Conservation (phyloP, 2,797 vertebrate genomes). For the Sciaenops ocellatus region DNA sequence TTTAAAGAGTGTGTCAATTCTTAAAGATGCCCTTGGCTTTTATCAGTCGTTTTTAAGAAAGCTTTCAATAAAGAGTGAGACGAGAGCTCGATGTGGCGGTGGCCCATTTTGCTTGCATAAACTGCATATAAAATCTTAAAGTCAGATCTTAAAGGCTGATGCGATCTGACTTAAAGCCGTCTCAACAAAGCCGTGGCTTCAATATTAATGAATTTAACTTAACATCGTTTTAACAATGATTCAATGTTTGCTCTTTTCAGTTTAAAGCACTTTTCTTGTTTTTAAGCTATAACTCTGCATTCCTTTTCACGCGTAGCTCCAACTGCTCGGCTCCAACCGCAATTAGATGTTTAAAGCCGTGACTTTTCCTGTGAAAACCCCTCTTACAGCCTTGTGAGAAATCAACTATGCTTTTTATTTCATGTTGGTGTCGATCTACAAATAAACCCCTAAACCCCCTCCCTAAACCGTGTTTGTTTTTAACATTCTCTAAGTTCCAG, state of each 20-base stretch:
- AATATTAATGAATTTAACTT: conserved; percentile 83
- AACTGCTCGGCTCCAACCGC: conserved; percentile 32
- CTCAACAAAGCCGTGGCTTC: conserved; percentile 75
- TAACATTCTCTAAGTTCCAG: conserved; percentile 57
- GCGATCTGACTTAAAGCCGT: conserved; percentile 76
- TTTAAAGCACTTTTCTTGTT: conserved; percentile 67
- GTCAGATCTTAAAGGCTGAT: conserved; percentile 77
- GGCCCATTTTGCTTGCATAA: conserved; percentile 83
- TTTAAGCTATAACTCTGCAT: conserved; percentile 49
- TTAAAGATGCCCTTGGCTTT: conserved; percentile 85
- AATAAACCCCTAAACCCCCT: conserved; percentile 32
- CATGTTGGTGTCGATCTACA: conserved; percentile 34
- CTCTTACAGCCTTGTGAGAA: conserved; percentile 33
- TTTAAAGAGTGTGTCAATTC: conserved; percentile 86
- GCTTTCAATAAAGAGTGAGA: conserved; percentile 74
- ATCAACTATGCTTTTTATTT: conserved; percentile 50
- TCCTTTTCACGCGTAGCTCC: conserved; percentile 59
- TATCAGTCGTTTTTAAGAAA: conserved; percentile 79
- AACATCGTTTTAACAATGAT: conserved; percentile 76
- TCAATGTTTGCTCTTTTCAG: conserved; percentile 79
- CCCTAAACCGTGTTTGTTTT: conserved; percentile 53
- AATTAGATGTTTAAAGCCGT: conserved; percentile 53
- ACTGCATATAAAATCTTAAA: conserved; percentile 85
- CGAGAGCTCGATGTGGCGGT: conserved; percentile 68
- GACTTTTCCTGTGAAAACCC: conserved; percentile 39